These are phyloP conservation scores for Drosophila fuyamai DNA, from an alignment of 1,140 invertebrate species.

Conservation along the genomic window DNA sequence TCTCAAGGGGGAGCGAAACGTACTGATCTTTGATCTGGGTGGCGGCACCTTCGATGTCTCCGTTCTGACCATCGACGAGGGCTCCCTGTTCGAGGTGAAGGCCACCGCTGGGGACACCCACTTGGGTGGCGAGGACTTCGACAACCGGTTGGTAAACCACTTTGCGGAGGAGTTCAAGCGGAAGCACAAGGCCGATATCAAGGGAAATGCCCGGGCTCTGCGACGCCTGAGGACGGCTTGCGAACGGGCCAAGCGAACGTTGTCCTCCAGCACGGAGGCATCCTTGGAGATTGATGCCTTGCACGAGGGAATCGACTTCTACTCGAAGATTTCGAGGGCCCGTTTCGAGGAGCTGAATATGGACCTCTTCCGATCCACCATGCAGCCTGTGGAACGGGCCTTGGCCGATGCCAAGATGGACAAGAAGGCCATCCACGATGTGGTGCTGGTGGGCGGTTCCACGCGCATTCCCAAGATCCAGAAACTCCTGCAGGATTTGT, in stretches of 20 bases:
- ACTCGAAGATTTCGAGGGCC: constrained; percentile 93
- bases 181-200: constrained; percentile 93
- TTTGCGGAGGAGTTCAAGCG: constrained; percentile 92
- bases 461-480: constrained; percentile 89
- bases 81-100: constrained; percentile 91
- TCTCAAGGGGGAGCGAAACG: constrained; percentile 91
- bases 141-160: constrained; percentile 94
- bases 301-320: constrained; percentile 93
- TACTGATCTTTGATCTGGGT: constrained; percentile 91
- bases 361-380: constrained; percentile 90
- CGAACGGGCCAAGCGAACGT: constrained; percentile 89
- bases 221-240: constrained; percentile 91
- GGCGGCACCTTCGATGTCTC: constrained; percentile 94
- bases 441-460: constrained; percentile 89
- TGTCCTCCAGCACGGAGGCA: constrained; percentile 89
- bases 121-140: constrained; percentile 91
- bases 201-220: constrained; percentile 90
- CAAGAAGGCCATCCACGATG: constrained; percentile 88
- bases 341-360: constrained; percentile 94
- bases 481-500: constrained; percentile 88
- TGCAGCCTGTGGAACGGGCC: constrained; percentile 90
- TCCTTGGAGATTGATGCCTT: constrained; percentile 91
- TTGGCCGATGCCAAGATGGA: constrained; percentile 91
- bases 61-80: constrained; percentile 93
- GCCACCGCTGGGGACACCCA: constrained; percentile 92